Evolutionary conservation across 2,113 vertebrate species (phyloP), one percentile per base, ranked within the genome.

Genomic region (Mola mola): DNA sequence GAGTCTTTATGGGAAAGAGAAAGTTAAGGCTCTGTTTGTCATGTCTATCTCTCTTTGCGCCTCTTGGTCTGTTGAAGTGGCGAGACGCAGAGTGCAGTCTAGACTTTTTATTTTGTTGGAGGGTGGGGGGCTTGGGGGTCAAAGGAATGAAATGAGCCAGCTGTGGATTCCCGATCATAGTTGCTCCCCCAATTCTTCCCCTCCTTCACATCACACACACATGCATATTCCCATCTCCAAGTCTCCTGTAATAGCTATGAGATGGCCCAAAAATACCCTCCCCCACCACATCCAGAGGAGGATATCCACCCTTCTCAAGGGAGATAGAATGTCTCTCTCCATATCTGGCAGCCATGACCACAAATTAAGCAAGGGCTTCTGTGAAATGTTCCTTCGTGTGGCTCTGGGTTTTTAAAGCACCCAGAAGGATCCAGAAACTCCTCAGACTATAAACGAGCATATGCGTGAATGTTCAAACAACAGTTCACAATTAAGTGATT

Each of bases 81-180:
- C 31, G 49, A 76, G 73, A 73, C 41, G 48, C 41, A 47, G 66
- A 67, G 72, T 22, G 21, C 60, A 75, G 84, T 88, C 83, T 87
- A 88, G 84, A 90, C 85, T 73, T 85, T 87, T 82, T 81, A 84
- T 84, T 86, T 87, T 79, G 81, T 79, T 59, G 71, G 66, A 75
- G 66, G 47, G 40, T 22, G 31, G 46, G 20, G 49, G 49, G 10
- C 11, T 12, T 24, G 43, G 49, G 47, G 81, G 82, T 90, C 79
- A 89, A 89, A 74, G 61, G 82, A 88, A 83, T 90, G 84, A 90
- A 84, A 89, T 70, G 83, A 89, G 80, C 88, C 90, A 91, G 90
- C 88, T 91, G 90, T 86, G 86, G 84, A 88, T 89, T 90, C 79
- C 60, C 66, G 74, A 85, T 78, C 78, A 58, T 12, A 77, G 68